Percentiles rank a stretch among this genome's conserved stretches.
These are phyloP conservation scores for Furcifer pardalis DNA, from an alignment of 2,797 vertebrate genomes.

Conservation along the genomic window DNA sequence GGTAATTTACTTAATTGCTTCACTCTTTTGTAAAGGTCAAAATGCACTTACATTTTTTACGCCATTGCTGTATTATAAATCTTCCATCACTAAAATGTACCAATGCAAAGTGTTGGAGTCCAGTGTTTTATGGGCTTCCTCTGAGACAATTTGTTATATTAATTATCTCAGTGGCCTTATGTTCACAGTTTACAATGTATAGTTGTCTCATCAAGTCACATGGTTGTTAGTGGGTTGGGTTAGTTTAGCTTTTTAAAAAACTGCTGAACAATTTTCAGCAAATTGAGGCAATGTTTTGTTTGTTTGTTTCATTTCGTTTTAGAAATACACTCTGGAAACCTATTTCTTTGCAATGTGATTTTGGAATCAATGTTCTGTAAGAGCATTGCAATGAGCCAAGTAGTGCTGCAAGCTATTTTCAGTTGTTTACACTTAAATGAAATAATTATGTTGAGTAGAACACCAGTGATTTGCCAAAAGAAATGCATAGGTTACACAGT, in stretches of 20 bases:
- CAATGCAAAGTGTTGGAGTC: slow-evolving; percentile 4
- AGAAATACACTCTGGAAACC: slow-evolving; percentile 40
- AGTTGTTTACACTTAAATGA: slow-evolving; percentile 56
- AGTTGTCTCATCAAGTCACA: slow-evolving; percentile 21
- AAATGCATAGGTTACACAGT: slow-evolving; percentile 13
- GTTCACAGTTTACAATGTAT: slow-evolving; percentile 15
- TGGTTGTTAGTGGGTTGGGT: slow-evolving; percentile 18
- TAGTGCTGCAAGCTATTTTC: slow-evolving; percentile 47
- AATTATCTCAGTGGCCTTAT: slow-evolving; percentile 50
- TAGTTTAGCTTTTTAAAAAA: slow-evolving; percentile 39
- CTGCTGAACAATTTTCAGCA: slow-evolving; percentile 56
- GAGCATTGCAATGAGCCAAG: slow-evolving; percentile 56
- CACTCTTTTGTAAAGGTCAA: slow-evolving; percentile 38
- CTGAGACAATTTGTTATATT: slow-evolving; percentile 42
- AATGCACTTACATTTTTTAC: neutral
- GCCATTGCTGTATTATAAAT: slow-evolving; percentile 28
- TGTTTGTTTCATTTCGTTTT: no score
- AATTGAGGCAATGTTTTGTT: slow-evolving; percentile 31
- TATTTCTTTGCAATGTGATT: slow-evolving; percentile 37
- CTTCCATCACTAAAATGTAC: slow-evolving; percentile 36
- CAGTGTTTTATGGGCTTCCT: slow-evolving; percentile 40
- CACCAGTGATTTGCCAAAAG: slow-evolving; percentile 57
- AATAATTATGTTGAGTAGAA: slow-evolving; percentile 57
- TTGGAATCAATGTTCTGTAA: slow-evolving; percentile 46
- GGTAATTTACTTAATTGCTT: slow-evolving; percentile 17